Evolutionary conservation across 2,797 vertebrate genomes (phyloP).

Genomic region (Telmatherina bonti): DNA sequence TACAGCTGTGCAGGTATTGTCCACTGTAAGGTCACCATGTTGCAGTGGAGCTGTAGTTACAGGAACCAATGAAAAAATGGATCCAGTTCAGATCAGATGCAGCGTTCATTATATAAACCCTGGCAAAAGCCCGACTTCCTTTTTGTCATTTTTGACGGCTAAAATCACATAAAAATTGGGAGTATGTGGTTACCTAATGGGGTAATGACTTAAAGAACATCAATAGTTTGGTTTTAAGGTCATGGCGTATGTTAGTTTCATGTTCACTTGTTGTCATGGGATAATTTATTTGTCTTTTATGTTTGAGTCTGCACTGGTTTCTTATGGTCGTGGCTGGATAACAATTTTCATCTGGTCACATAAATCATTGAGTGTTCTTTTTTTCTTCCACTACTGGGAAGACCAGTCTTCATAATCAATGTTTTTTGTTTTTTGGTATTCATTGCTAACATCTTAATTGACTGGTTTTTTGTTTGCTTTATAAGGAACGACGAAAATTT

Average conservation of each 20-base stretch:
- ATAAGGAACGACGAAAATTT: slow-evolving; percentile 87
- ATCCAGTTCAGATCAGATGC: background rate
- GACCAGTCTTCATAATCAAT: background rate
- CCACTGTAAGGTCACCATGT: background rate
- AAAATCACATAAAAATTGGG: no score
- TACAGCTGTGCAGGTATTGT: slow-evolving; percentile 81
- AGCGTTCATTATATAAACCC: background rate
- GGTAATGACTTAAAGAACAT: no score
- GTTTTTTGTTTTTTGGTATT: background rate
- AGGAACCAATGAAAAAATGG: background rate
- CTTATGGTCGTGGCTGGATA: background rate
- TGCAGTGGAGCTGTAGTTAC: background rate
- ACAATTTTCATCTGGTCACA: background rate
- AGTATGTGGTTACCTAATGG: no score
- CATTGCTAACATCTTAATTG: background rate
- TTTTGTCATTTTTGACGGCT: no score
- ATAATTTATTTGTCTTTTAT: background rate
- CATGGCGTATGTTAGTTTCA: no score
- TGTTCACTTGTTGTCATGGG: no score
- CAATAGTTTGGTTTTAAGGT: no score
- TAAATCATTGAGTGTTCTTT: background rate
- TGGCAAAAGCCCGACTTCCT: no score
- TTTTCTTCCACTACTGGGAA: background rate
- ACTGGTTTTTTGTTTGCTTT: slow-evolving; percentile 9
- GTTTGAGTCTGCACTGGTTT: background rate